phyloP scores from a whole-genome alignment of 53 echinoderm and acorn worm species.

The Echinarachnius parma region DNA sequence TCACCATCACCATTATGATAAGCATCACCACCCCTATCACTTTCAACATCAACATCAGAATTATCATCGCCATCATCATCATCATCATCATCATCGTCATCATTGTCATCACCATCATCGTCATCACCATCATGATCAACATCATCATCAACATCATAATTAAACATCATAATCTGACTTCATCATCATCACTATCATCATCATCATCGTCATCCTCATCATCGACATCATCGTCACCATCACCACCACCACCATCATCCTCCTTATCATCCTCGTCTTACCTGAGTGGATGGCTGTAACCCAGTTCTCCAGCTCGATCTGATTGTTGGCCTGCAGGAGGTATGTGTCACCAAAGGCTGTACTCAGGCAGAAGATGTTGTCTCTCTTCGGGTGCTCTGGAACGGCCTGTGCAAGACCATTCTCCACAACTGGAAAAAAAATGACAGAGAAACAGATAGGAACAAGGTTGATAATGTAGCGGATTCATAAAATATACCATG shows the following conservation, averaged over 20 bases:
- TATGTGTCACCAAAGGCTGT: slow-evolving; percentile 94
- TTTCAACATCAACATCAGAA: neutral
- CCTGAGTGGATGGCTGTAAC: slow-evolving; percentile 92
- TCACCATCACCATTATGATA: no score
- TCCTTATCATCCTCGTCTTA: slow-evolving; percentile 28
- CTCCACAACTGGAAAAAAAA: slow-evolving; percentile 83
- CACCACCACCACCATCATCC: neutral
- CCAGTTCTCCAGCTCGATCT: slow-evolving; percentile 95
- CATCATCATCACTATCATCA: neutral
- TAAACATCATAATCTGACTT: neutral
- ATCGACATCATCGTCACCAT: neutral
- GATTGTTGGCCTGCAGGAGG: slow-evolving; percentile 74
- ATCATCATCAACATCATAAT: slow-evolving; percentile 12
- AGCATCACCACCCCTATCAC: neutral
- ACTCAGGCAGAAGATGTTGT: slow-evolving; percentile 93
- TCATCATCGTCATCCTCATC: neutral
- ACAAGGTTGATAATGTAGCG: no score
- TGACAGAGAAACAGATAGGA: no score
- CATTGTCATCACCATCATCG: slow-evolving; percentile 7
- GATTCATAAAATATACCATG: no score
- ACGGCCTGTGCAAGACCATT: slow-evolving; percentile 87
- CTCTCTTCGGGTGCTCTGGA: slow-evolving; percentile 93
- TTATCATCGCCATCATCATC: neutral
- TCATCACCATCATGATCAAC: neutral
- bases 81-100: slow-evolving; percentile 6